Evolutionary conservation across 2,113 vertebrate species (phyloP).

Genomic region (Callorhinus ursinus): DNA sequence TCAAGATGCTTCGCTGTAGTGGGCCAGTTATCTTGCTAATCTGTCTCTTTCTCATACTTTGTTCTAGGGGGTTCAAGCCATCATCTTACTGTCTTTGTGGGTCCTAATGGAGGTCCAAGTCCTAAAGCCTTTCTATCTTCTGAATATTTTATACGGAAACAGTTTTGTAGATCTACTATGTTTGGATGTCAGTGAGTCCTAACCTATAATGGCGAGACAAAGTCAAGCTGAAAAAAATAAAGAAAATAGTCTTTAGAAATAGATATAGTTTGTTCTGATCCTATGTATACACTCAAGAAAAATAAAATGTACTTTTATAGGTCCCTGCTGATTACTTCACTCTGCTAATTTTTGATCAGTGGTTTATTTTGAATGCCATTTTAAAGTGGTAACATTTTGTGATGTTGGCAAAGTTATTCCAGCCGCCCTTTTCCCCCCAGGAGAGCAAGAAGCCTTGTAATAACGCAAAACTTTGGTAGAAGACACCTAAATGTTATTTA

Average conservation of each 20-base stretch:
- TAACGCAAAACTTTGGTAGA: conserved; percentile 35
- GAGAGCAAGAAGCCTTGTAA: conserved; percentile 24
- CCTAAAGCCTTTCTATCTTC: conserved; percentile 17
- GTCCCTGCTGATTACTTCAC: conserved; percentile 11
- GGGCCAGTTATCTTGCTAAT: background rate
- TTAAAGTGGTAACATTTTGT: conserved; percentile 1
- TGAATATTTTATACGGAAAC: background rate
- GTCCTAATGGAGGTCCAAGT: background rate
- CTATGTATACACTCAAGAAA: conserved; percentile 2
- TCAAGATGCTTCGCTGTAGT: background rate
- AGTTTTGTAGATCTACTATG: background rate
- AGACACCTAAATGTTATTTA: conserved; percentile 58
- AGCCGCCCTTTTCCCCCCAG: background rate
- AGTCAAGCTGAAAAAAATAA: background rate
- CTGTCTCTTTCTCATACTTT: background rate
- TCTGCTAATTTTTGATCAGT: conserved; percentile 20
- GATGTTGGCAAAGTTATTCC: conserved; percentile 17
- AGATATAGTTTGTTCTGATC: background rate
- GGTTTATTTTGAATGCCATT: conserved; percentile 25
- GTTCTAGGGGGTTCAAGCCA: background rate
- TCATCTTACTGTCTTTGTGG: background rate
- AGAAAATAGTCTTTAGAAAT: conserved; percentile 36
- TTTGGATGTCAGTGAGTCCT: background rate
- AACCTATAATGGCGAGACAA: background rate
- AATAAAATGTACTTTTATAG: background rate